These are phyloP conservation scores for Sardina pilchardus DNA, from an alignment of 2,113 vertebrate genomes.

Conservation along the genomic window DNA sequence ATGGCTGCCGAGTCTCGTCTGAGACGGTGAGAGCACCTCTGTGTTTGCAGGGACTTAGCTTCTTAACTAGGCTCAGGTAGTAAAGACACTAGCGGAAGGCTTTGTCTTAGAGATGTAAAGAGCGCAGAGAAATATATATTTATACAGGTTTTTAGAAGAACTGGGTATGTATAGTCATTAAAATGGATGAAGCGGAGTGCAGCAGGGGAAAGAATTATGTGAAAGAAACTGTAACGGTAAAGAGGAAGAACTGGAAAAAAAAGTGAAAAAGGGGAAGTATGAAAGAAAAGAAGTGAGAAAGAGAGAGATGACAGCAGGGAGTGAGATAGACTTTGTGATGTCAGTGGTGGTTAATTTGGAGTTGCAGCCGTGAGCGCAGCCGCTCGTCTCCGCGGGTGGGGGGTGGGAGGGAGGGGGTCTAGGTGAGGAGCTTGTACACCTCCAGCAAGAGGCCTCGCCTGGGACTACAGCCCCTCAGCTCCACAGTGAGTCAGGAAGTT, in stretches of 20 bases:
- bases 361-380: neutral
- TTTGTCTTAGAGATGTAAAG: too few species aligned
- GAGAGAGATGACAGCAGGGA: neutral
- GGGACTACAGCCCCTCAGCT: too few species aligned
- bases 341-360: slow-evolving; percentile 41
- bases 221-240: neutral
- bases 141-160: too few species aligned
- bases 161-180: too few species aligned
- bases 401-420: neutral
- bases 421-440: too few species aligned
- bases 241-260: neutral
- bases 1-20: neutral
- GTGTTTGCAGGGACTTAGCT: too few species aligned
- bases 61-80: too few species aligned
- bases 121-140: too few species aligned
- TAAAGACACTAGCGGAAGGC: too few species aligned
- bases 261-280: neutral
- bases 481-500: too few species aligned
- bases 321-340: neutral
- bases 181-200: slow-evolving; percentile 28
- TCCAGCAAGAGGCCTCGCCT: too few species aligned
- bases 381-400: slow-evolving; percentile 24
- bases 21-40: neutral
- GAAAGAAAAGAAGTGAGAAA: neutral
- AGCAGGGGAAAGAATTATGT: neutral